These are phyloP conservation scores for Amblyjoppa proteus DNA, from an alignment of 2,888 invertebrate genomes.

Conservation along the genomic window DNA sequence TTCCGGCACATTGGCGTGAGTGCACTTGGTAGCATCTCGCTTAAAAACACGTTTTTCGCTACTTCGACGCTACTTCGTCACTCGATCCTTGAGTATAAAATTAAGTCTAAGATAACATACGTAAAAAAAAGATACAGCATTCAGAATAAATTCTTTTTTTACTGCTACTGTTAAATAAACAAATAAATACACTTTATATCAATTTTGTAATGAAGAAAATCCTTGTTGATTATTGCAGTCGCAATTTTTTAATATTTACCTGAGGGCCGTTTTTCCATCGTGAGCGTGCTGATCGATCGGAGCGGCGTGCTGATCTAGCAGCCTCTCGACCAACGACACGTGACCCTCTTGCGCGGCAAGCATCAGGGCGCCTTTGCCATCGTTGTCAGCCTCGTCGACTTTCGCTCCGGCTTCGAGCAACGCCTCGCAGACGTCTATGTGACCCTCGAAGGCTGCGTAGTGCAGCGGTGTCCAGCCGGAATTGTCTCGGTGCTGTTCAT, in stretches of 20 bases:
- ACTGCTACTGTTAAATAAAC: too few species aligned
- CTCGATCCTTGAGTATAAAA: too few species aligned
- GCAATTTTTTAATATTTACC: constrained; percentile 84
- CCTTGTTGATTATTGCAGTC: background rate
- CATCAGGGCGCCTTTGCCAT: constrained; percentile 95
- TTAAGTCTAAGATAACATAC: too few species aligned
- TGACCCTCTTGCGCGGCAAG: constrained; percentile 96
- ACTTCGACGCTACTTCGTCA: too few species aligned
- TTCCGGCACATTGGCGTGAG: too few species aligned
- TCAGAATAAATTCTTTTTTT: too few species aligned
- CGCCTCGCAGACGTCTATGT: constrained; percentile 93
- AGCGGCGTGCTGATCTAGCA: constrained; percentile 91
- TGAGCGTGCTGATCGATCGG: constrained; percentile 95
- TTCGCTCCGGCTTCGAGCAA: constrained; percentile 95
- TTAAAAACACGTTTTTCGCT: too few species aligned
- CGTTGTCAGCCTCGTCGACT: constrained; percentile 95
- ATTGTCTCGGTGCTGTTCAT: constrained; percentile 96
- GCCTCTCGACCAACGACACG: constrained; percentile 88
- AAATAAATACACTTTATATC: too few species aligned
- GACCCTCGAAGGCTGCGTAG: constrained; percentile 98
- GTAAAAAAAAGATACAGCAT: too few species aligned
- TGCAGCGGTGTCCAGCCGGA: constrained; percentile 99
- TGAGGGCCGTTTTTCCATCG: constrained; percentile 95
- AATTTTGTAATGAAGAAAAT: too few species aligned
- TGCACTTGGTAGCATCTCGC: too few species aligned